Conservation (phyloP, 2,797 vertebrate species). For the Ctenochaetus hawaiiensis region DNA sequence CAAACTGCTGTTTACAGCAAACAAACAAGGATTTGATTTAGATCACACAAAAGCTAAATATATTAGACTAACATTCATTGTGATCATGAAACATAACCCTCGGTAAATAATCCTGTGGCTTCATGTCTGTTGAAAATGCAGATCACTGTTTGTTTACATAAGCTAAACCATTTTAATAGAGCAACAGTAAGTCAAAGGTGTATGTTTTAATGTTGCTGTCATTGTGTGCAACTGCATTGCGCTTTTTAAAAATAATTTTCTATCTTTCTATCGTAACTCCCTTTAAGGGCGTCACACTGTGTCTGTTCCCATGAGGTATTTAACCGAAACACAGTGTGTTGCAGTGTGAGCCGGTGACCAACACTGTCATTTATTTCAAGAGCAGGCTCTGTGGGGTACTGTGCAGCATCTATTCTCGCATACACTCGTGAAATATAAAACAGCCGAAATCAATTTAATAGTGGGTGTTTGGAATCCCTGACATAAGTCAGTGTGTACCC, state of each 20-base stretch:
- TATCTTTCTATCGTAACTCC: not conserved
- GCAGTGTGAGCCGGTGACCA: slow-evolving; percentile 9
- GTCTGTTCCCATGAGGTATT: slow-evolving; percentile 1
- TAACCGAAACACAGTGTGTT: slow-evolving; percentile 8
- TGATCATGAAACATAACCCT: not conserved
- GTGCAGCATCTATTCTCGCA: not conserved
- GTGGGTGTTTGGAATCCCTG: slow-evolving; percentile 43
- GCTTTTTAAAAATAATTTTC: not conserved
- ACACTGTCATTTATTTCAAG: slow-evolving; percentile 17
- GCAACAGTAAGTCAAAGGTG: not conserved
- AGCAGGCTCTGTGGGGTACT: slow-evolving; percentile 1
- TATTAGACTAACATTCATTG: not conserved
- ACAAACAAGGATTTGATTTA: not conserved
- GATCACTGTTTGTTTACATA: not conserved
- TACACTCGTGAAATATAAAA: slow-evolving; percentile 24
- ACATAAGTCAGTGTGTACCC: slow-evolving; percentile 21
- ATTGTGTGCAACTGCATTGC: not conserved
- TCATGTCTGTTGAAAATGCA: not conserved
- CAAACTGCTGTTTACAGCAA: not conserved
- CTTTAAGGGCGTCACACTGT: not conserved
- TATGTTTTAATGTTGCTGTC: not conserved
- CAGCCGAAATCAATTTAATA: slow-evolving; percentile 32
- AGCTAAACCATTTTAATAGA: not conserved
- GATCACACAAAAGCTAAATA: no score
- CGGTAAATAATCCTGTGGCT: not conserved